Evolutionary conservation across 1,140 invertebrate species (phyloP).

Genomic region (Brachionus asplanchnoidis): DNA sequence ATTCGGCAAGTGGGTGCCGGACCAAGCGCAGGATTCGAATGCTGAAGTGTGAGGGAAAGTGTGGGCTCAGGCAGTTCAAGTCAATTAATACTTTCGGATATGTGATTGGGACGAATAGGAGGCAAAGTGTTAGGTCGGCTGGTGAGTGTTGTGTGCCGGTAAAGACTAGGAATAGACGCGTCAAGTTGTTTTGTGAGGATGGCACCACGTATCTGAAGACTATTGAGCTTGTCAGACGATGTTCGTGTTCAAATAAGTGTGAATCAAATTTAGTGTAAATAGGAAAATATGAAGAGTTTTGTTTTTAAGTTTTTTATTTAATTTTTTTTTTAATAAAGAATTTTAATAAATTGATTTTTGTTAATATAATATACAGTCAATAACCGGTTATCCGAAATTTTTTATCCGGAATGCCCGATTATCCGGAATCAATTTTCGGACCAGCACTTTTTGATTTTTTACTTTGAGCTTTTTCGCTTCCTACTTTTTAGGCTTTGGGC

Average conservation of each 20-base stretch:
- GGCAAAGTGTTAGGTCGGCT: slow-evolving; percentile 16
- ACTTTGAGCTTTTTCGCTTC: too few species aligned
- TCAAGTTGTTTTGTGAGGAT: slow-evolving; percentile 83
- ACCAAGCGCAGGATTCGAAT: slow-evolving; percentile 50
- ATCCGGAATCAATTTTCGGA: too few species aligned
- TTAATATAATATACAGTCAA: too few species aligned
- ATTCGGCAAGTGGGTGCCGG: slow-evolving; percentile 50
- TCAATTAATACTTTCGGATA: background rate
- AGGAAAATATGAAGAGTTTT: background rate
- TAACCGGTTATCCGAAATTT: too few species aligned
- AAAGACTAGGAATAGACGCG: slow-evolving; percentile 83
- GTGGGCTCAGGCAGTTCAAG: slow-evolving; percentile 18
- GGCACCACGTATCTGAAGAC: slow-evolving; percentile 87
- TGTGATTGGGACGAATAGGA: background rate
- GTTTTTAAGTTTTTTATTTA: background rate
- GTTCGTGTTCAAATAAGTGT: slow-evolving; percentile 53
- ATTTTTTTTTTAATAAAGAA: background rate
- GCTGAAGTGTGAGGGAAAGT: slow-evolving; percentile 48
- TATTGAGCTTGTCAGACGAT: slow-evolving; percentile 90
- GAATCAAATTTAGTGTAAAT: slow-evolving; percentile 7
- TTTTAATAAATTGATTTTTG: too few species aligned
- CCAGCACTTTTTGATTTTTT: too few species aligned
- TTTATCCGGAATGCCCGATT: too few species aligned
- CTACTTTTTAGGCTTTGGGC: too few species aligned
- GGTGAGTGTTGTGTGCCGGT: slow-evolving; percentile 75